Base-by-base conservation (phyloP, 2,113 vertebrate genomes). In the Coregonus clupeaformis region DNA sequence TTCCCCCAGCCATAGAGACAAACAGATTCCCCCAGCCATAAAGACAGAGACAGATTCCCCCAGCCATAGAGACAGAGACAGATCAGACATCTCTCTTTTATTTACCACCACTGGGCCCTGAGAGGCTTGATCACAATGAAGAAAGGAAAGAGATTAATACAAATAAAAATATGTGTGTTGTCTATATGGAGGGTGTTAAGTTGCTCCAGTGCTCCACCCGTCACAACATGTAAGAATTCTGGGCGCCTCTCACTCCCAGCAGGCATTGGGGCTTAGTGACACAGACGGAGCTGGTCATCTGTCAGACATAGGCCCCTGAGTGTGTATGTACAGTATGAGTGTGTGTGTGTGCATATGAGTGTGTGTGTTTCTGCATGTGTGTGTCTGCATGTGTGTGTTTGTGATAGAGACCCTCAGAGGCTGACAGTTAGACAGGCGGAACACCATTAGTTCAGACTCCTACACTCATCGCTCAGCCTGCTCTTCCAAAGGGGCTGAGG, bases 151-250 rank as follows among this genome's bases (percentile, higher is more conserved):
- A 16, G 47, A 16, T 49, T 49, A 9, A 14, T 59, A 22, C n/a
- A 13, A n/a, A 57, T 57, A 57, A 57, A 57, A 52, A 57, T 3
- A 2, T 20, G 3, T 20, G 14, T 57, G 14, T 57, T 65, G 3
- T 49, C 11, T 52, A 22, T n/a, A 47, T 25, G 7, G 13, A 11
- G 52, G 13, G 27, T 63, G 71, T 42, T 42, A 6, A 62, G 62
- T 27, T 75, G 62, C 79, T 62, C 59, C 45, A 25, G 57, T 71
- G 25, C 64, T 72, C 65, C 45, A 65, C 36, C 77, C 30, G 69
- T 87, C 82, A 85, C 76, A 85, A 87, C 82, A 80, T 87, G 86
- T 88, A 82, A 88, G 82, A 59, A 59, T 6, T 85, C 74, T 81
- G 80, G 82, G 81, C 83, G 69, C 77, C 32, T 75, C 12, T 77